A percentile compares a stretch with the other conserved stretches of the same genome.
phyloP scores from a whole-genome alignment of 2,888 invertebrate species.

The Stramonita haemastoma region DNA sequence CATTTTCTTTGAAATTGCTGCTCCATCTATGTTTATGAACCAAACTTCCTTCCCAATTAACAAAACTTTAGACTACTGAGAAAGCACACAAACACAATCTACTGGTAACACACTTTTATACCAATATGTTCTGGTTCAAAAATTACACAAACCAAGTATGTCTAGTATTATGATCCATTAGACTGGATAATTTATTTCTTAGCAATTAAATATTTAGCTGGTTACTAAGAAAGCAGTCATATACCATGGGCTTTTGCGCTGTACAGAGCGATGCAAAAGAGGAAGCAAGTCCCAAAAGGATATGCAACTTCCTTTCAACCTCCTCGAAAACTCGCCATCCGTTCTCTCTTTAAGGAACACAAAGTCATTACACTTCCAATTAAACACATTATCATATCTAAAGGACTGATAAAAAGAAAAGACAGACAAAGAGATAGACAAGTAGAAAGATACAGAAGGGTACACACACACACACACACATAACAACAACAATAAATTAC shows the following conservation, averaged over 20 bases:
- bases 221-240: conserved; percentile 41
- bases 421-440: background rate
- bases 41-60: no score
- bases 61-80: no score
- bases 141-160: no score
- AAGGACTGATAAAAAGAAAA: background rate
- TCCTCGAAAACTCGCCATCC: conserved; percentile 29
- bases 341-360: conserved; percentile 39
- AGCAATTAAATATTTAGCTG: conserved; percentile 8
- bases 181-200: background rate
- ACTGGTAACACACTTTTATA: no score
- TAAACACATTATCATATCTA: background rate
- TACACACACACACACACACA: background rate
- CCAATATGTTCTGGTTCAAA: no score
- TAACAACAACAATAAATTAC: background rate
- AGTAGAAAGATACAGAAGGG: background rate
- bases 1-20: no score
- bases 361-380: conserved; percentile 37
- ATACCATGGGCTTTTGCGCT: conserved; percentile 44
- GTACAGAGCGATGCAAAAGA: conserved; percentile 34
- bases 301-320: conserved; percentile 42
- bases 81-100: no score
- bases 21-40: no score
- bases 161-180: no score
- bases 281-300: conserved; percentile 38